A percentile compares a stretch with the other conserved stretches of the same genome.
Conservation (phyloP, 2,888 invertebrate species). For the Temnothorax ravouxi region DNA sequence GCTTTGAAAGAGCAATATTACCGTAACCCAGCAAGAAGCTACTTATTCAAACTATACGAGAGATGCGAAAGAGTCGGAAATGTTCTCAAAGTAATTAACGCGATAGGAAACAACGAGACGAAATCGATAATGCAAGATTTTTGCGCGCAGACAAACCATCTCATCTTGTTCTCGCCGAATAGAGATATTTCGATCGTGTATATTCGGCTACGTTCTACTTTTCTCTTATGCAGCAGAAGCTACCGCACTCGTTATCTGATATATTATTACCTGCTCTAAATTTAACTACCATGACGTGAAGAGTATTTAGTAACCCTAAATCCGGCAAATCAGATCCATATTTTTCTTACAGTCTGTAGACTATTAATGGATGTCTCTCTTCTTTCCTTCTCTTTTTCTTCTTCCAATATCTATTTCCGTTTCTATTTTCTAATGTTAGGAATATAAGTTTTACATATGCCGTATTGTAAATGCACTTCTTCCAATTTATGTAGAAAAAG, state of each 20-base stretch:
- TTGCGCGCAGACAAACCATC: slow-evolving; percentile 38
- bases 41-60: not conserved
- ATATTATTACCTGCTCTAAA: slow-evolving; percentile 78
- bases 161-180: slow-evolving; percentile 30
- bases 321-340: slow-evolving; percentile 70
- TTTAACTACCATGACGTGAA: slow-evolving; percentile 63
- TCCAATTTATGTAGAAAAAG: not conserved
- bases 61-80: not conserved
- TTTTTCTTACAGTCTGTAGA: slow-evolving; percentile 4
- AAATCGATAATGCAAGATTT: slow-evolving; percentile 54
- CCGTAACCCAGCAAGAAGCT: not conserved
- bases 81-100: slow-evolving; percentile 8
- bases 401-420: slow-evolving; percentile 23
- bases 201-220: slow-evolving; percentile 34
- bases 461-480: slow-evolving; percentile 31
- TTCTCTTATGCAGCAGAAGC: slow-evolving; percentile 53
- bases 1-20: not conserved
- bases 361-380: not conserved
- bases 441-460: slow-evolving; percentile 52
- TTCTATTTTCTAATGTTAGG: slow-evolving; percentile 48
- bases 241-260: slow-evolving; percentile 77
- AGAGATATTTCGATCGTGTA: slow-evolving; percentile 22
- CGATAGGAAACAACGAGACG: slow-evolving; percentile 19
- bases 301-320: slow-evolving; percentile 79
- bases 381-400: not conserved